These are phyloP conservation scores for Schizopygopsis malacanthus DNA, from an alignment of 2,797 vertebrate species.

Conservation along the genomic window DNA sequence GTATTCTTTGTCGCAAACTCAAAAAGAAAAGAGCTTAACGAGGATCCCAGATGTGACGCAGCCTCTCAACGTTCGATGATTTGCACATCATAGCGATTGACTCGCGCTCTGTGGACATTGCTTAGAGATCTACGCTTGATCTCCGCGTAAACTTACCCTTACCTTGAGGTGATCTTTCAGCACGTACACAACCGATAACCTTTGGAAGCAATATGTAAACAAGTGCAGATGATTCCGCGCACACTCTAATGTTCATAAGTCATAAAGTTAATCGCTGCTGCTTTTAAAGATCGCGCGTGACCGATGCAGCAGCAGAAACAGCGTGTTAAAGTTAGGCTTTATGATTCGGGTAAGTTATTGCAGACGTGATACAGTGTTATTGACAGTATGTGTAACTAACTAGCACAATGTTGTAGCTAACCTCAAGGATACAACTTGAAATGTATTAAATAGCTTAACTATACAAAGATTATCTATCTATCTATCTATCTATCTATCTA, in stretches of 20 bases:
- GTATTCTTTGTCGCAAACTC: not conserved
- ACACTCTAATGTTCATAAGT: not conserved
- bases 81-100: not conserved
- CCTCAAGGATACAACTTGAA: not conserved
- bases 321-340: constrained; percentile 17
- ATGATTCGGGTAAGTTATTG: constrained; percentile 12
- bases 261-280: not conserved
- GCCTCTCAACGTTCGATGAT: not conserved
- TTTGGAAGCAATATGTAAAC: constrained; percentile 3
- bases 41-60: constrained; percentile 10
- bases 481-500: too few species aligned
- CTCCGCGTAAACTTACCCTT: not conserved
- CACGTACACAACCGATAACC: not conserved
- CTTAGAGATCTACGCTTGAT: constrained; percentile 7
- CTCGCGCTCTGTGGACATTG: not conserved
- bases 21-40: not conserved
- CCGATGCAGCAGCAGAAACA: not conserved
- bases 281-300: not conserved
- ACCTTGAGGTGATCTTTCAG: constrained; percentile 12
- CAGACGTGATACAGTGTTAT: not conserved
- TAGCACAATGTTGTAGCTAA: not conserved
- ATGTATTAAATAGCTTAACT: not conserved
- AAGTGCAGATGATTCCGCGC: not conserved
- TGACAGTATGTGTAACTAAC: not conserved
- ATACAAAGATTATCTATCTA: not conserved